These are phyloP conservation scores for Drosophila nigrodunni DNA, from an alignment of 1,140 invertebrate species.

Conservation along the genomic window DNA sequence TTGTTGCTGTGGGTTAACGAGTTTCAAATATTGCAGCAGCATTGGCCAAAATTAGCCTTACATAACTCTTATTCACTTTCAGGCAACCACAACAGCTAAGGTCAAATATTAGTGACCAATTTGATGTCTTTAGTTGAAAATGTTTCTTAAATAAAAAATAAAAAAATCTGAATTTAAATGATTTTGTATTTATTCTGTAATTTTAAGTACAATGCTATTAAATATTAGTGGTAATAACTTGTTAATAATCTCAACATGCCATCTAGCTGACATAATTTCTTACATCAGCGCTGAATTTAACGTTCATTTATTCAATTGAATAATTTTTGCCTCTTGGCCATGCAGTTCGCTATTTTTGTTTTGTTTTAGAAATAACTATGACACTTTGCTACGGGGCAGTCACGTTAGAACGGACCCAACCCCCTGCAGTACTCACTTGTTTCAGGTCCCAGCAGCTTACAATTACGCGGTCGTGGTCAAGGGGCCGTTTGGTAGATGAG, in stretches of 20 bases:
- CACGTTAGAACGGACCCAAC: slow-evolving; percentile 59
- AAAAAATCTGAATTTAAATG: not conserved
- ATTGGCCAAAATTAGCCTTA: slow-evolving; percentile 48
- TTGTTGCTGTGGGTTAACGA: slow-evolving; percentile 59
- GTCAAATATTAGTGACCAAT: slow-evolving; percentile 1
- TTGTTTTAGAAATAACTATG: slow-evolving; percentile 32
- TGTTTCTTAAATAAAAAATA: not conserved
- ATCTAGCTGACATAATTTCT: slow-evolving; percentile 66
- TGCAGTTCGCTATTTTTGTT: slow-evolving; percentile 15
- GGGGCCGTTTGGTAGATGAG: slow-evolving; percentile 29
- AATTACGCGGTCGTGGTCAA: slow-evolving; percentile 34
- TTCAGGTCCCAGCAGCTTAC: slow-evolving; percentile 11
- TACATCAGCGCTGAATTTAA: slow-evolving; percentile 65
- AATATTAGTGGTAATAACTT: slow-evolving; percentile 15
- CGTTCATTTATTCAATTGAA: slow-evolving; percentile 59
- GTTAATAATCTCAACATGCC: slow-evolving; percentile 40
- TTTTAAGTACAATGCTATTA: slow-evolving; percentile 13
- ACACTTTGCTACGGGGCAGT: slow-evolving; percentile 66
- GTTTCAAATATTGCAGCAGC: slow-evolving; percentile 41
- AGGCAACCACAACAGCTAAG: slow-evolving; percentile 6
- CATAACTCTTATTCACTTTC: slow-evolving; percentile 33
- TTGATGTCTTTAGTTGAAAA: not conserved
- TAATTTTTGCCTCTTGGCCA: slow-evolving; percentile 42
- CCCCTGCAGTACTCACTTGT: slow-evolving; percentile 8
- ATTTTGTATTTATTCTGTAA: slow-evolving; percentile 1